These are phyloP conservation scores for Psettodes erumei DNA, from an alignment of 2,113 vertebrate genomes.

Conservation along the genomic window DNA sequence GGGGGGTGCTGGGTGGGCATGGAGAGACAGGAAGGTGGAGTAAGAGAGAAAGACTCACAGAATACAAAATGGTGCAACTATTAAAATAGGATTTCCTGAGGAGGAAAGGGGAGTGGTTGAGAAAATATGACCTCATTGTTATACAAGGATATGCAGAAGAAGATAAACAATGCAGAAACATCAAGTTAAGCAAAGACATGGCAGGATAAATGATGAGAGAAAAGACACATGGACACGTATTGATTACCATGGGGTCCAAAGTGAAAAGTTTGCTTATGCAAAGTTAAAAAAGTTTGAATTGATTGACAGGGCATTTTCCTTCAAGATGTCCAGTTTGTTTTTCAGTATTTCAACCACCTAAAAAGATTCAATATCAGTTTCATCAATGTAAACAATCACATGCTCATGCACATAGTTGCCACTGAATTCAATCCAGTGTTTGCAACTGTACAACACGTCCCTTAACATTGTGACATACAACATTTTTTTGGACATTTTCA, in stretches of 20 bases:
- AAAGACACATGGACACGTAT: constrained; percentile 33
- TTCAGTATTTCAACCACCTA: too few relatives aligned
- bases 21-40: background rate
- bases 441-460: too few relatives aligned
- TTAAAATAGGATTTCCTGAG: constrained; percentile 38
- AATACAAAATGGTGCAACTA: constrained; percentile 13
- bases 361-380: too few relatives aligned
- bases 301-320: background rate
- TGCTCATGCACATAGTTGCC: too few relatives aligned
- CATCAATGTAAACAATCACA: too few relatives aligned
- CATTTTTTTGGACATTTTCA: too few relatives aligned
- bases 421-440: too few relatives aligned
- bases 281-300: background rate
- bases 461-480: too few relatives aligned
- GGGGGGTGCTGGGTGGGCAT: background rate
- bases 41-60: background rate
- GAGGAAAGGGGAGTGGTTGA: constrained; percentile 1
- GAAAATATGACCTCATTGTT: background rate
- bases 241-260: constrained; percentile 9
- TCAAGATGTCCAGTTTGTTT: too few relatives aligned
- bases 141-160: background rate
- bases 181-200: background rate
- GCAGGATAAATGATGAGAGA: constrained; percentile 4
- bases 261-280: constrained; percentile 2
- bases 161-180: constrained; percentile 17